Base-by-base conservation (phyloP, 64 coral and sea anemone species). In the Pocillopora verrucosa region DNA sequence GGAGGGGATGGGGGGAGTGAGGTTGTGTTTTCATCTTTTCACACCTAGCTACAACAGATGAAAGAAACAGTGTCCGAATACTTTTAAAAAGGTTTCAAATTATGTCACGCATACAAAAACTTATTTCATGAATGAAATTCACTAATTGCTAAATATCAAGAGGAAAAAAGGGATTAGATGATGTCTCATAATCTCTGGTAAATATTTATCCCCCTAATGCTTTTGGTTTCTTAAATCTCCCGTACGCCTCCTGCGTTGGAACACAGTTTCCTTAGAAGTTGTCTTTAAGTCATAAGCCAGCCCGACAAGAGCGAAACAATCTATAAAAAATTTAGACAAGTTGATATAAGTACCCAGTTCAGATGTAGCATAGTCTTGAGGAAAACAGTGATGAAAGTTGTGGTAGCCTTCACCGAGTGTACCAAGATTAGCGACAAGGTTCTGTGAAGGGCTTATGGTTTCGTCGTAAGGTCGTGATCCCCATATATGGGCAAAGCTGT, bases 381-480 rank as follows among this genome's bases (percentile, higher is more conserved):
- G 93, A 63, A 94, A 94, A 1, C 84, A 84, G 37, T 95, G 94
- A 67, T 95, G 94, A 38, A 84, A 95, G 78, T 95, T 95, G 35
- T 94, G 92, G 56, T 41, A 94, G 12, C 92, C 92, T 25, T 94
- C 92, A 6, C 92, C 92, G 0, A 64, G 20, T 11, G 72, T 61
- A 17, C 72, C 9, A 20, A 87, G 5, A 11, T 45, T 78, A 67
- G 84, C 92, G 19, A 76, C 41, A 10, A 34, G 0, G 75, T 83
- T 94, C 61, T 94, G 88, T 4, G 92, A 22, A 34, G 92, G 82
- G 59, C 41, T 75, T 14, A 94, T 94, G 25, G 62, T 65, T 56
- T 76, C 51, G 75, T 94, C 92, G 20, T 94, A 94, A 20, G 92
- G 92, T 34, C 77, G 90, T 75, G 84, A 37, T n/a, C 92, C 92